Evolutionary conservation across 2,113 vertebrate species (phyloP), one percentile per base, ranked within the genome.

Genomic region (Amia ocellicauda): DNA sequence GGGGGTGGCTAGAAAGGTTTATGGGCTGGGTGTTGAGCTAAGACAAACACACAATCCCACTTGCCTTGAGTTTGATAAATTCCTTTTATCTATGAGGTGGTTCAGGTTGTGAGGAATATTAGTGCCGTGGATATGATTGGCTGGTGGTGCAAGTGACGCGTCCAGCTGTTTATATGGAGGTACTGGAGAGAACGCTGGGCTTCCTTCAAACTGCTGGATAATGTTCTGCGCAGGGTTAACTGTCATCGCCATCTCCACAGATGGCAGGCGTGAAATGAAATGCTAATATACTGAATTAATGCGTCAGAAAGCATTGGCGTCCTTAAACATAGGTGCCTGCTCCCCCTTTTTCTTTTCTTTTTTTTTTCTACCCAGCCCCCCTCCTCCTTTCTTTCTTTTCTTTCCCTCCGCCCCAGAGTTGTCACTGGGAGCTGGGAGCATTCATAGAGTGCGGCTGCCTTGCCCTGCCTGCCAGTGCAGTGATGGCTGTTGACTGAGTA

Each of bases 371-470:
- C n/a, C n/a, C n/a, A n/a, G n/a, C n/a, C n/a, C 28, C 26, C 36
- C 31, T 63, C 31, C 51, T 58, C 31, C 40, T 28, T 27, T 47
- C 19, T 14, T 19, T 56, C 31, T 49, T 14, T 58, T 40, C 31
- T 45, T 51, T 23, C 47, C 47, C 41, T 31, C 43, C 62, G 9
- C 42, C 52, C 36, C 41, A 66, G 74, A 75, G 69, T 75, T 72
- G 67, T 64, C 3, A 10, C 23, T 20, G 41, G 27, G 22, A 28
- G 56, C 43, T 58, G 56, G 56, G 20, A 53, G 61, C 40, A 24
- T 54, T 1, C 51, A 24, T 19, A 54, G 51, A 10, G 22, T 54
- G 51, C 14, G 22, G 24, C 23, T 22, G 11, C 4, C 45, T 47
- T 36, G 5, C 45, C 45, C n/a, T 16, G 45, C 45, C 9, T 47